phyloP scores from a whole-genome alignment of 2,113 vertebrate genomes.

The Clarias macrocephalus region DNA sequence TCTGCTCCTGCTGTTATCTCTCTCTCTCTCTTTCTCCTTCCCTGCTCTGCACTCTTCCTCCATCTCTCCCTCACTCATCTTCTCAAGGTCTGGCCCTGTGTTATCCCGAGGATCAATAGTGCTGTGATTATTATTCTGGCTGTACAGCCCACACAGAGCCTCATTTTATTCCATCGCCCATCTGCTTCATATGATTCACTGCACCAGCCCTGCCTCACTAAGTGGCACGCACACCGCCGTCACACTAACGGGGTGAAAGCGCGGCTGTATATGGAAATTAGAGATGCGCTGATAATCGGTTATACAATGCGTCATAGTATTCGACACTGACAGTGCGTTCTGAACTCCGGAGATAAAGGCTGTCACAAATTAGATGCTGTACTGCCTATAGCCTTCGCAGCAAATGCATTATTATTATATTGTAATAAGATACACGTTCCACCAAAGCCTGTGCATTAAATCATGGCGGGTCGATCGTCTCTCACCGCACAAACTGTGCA shows the following conservation, averaged over 20 bases:
- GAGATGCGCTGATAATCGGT: not conserved
- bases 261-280: not conserved
- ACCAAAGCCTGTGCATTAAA: not conserved
- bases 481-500: not conserved
- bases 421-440: not conserved
- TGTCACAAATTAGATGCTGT: not conserved
- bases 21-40: not conserved
- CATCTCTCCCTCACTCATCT: slow-evolving; percentile 4
- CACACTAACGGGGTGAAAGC: slow-evolving; percentile 9
- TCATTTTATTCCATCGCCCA: slow-evolving; percentile 64
- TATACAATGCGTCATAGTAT: not conserved
- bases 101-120: slow-evolving; percentile 67
- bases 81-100: slow-evolving; percentile 43
- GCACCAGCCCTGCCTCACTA: slow-evolving; percentile 11
- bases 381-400: not conserved
- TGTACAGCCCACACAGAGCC: slow-evolving; percentile 58
- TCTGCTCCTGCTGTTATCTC: slow-evolving; percentile 44
- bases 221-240: slow-evolving; percentile 4
- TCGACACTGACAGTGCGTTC: not conserved
- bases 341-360: not conserved
- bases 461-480: not conserved
- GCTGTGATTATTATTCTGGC: slow-evolving; percentile 70
- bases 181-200: slow-evolving; percentile 44
- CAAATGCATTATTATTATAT: not conserved
- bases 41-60: not conserved